Evolutionary conservation across 2,797 vertebrate species (phyloP), one percentile per base, ranked within the genome.

Genomic region (Sebastes umbrosus): DNA sequence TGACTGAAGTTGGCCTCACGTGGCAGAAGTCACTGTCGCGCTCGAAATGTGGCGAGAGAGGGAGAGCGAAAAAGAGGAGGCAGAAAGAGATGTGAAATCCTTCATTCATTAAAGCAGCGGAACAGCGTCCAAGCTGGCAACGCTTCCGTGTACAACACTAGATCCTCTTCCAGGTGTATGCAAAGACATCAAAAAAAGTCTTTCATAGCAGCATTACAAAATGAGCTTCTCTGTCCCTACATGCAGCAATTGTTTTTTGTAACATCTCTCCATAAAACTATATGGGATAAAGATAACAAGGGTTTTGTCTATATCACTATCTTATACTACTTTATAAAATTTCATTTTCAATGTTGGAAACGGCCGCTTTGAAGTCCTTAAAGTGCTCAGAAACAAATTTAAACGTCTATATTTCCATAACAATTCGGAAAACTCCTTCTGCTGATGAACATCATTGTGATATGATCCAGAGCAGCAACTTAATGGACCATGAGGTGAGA

Each of bases 1-100:
- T 95, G 95, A 95, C 90, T 88, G 71, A 74, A 92, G 86, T 89
- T 84, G 76, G 84, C 85, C 89, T 91, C 93, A 94, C 92, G 88
- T 93, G 91, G 92, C 86, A 91, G 70, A 87, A 92, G 86, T 91
- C 89, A 77, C 60, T 62, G 84, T 76, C 20, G 73, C 34, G 36
- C 81, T 85, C 24, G 64, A 78, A 88, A 87, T 87, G 87, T 71
- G 88, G 75, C 67, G 10, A 77, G 78, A 82, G 82, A 36, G 79
- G 29, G 22, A 52, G 71, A 66, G 65, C 1, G 20, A 50, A 62
- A 79, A 79, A 67, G 43, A 10, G 52, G 46, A 62, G 73, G 29
- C 16, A 22, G 27, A 55, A 10, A 72, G 46, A 54, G 69, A 82
- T 3, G 31, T 22, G 14, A 70, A 50, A 70, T 46, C 64, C 66